Base-by-base conservation (phyloP, 2,113 vertebrate genomes). In the Taurulus bubalis region DNA sequence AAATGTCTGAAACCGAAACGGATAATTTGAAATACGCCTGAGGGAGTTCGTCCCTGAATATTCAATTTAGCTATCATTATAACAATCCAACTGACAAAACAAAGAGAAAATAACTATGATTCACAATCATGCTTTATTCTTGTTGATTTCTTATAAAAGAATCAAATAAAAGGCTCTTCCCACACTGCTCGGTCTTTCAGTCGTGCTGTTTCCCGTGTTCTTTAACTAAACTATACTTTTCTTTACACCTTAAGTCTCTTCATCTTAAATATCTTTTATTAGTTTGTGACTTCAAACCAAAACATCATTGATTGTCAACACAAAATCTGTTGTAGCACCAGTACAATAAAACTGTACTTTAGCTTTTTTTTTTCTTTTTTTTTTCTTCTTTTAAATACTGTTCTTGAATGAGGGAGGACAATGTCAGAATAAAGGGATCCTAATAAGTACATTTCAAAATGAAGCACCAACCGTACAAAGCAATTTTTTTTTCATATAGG, bases 321-420 rank as follows among this genome's bases (percentile, higher is more conserved):
- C 95, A 96, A 95, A 96, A 93, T 95, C 95, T 94, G 95, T 94
- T 91, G 94, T 97, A 98, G 97, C 98, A 98, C 98, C 98, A 98
- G 97, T 98, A 98, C 97, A 99, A 97, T 98, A 98, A 97, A 98
- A 99, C 97, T 98, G 97, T 97, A 98, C 97, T 95, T 95, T 90
- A 90, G 95, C 95, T 87, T 76, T 87, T 91, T 92, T 88, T 86
- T 92, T 89, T 86, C 73, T 87, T 90, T 87, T 75, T 87, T 34
- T 32, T 91, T 92, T 89, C 85, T 91, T 82, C 59, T 85, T 91
- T 94, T 91, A 96, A 95, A 96, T 93, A 96, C 95, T 95, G 94
- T 93, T 92, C 78, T 87, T 77, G 80, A 95, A 91, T 68, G 83
- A 92, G 87, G 92, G 87, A 91, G 86, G 89, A 92, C 89, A 93